Evolutionary conservation across 2,113 vertebrate species (phyloP).

Genomic region (Pycnonotus jocosus): DNA sequence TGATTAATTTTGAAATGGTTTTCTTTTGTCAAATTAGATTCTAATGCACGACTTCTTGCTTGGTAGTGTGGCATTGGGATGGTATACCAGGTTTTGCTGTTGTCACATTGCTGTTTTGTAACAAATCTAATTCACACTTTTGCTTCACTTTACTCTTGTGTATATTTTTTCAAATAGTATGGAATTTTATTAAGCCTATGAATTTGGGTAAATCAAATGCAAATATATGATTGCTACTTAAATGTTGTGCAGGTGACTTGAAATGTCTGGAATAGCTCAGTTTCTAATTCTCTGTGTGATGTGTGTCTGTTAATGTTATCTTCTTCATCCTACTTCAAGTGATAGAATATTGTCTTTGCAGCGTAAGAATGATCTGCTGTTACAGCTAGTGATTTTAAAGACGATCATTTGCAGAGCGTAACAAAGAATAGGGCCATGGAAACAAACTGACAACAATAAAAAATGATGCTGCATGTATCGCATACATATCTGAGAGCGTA

Average conservation of each 20-base stretch:
- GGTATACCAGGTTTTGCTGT: background rate
- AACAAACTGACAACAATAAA: background rate
- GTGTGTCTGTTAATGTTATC: background rate
- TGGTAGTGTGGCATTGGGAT: background rate
- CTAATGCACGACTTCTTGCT: background rate
- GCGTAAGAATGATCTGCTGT: background rate
- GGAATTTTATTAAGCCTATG: background rate
- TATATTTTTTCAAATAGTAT: background rate
- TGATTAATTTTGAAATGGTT: background rate
- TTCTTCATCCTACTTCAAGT: background rate
- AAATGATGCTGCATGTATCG: accelerated
- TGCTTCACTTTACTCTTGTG: background rate
- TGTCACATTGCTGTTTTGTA: background rate
- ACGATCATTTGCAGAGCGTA: background rate
- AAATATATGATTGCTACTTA: background rate
- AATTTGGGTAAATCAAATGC: background rate
- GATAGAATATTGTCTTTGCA: background rate
- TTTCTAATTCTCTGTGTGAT: background rate
- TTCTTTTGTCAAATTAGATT: background rate
- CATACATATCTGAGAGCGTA: background rate
- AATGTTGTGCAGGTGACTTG: background rate
- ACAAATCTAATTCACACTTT: background rate
- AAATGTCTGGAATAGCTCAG: background rate
- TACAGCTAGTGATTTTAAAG: background rate
- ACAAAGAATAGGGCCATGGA: background rate